Evolutionary conservation across 2,113 vertebrate species (phyloP).

Genomic region (Tyrannus savana): DNA sequence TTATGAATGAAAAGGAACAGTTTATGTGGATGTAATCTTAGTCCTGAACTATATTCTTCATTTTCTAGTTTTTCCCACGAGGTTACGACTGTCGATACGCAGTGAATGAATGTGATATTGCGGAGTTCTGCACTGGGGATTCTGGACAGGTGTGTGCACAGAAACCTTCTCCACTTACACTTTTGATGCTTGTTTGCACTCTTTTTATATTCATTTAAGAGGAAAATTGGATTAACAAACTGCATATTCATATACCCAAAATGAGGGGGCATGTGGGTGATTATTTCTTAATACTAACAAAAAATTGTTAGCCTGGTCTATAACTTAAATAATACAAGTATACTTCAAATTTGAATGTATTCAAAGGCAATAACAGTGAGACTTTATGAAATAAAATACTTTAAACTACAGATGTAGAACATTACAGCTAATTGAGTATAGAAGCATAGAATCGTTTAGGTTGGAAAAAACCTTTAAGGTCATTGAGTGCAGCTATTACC

Average conservation of each 20-base stretch:
- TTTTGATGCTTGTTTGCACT: background rate
- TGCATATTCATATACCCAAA: background rate
- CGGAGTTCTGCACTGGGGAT: constrained; percentile 93
- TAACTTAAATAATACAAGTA: background rate
- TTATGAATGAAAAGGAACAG: background rate
- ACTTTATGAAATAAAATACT: background rate
- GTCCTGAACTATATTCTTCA: background rate
- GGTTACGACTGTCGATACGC: constrained; percentile 91
- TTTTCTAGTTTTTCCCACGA: constrained; percentile 88
- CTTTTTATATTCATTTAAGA: background rate
- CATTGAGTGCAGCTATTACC: background rate
- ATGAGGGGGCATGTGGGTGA: background rate
- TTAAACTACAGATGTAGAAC: background rate
- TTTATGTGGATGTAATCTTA: background rate
- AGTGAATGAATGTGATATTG: constrained; percentile 95
- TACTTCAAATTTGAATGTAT: background rate
- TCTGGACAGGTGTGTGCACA: constrained; percentile 88
- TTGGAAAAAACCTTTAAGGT: background rate
- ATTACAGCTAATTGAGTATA: background rate
- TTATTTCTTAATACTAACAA: background rate
- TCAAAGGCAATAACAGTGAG: background rate
- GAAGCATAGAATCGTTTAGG: background rate
- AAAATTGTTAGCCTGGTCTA: background rate
- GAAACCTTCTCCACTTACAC: background rate
- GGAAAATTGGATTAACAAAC: background rate